Evolutionary conservation across 1,140 invertebrate genomes (phyloP), one percentile per base, ranked within the genome.

Genomic region (Zaprionus lachaisei): DNA sequence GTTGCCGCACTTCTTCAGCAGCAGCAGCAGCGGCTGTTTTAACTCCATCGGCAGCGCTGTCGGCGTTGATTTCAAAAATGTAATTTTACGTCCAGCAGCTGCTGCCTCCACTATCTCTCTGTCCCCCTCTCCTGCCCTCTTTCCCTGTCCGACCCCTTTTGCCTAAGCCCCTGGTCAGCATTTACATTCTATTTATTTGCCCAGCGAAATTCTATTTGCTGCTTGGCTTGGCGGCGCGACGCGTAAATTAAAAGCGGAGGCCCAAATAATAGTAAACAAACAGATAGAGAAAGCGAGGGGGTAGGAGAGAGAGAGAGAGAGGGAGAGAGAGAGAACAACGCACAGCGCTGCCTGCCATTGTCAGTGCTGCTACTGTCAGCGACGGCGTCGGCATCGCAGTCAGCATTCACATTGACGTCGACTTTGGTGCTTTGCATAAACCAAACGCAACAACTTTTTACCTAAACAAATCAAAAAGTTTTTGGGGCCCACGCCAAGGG

Each of bases 171-270:
- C 63, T 38, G 61, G 37, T 63, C 61, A 66, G 70, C 78, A 87
- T 81, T 83, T 70, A 73, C 77, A 87, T 74, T 80, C 56, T 75
- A 89, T 89, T 72, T 89, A 73, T 81, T 78, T 89, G 56, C 56
- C 28, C 51, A 58, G 41, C 63, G 60, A 74, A 85, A 83, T 86
- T 89, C 71, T 87, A 87, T 89, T 89, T 87, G 84, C 83, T 83
- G 83, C 80, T 87, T 89, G 83, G 84, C 84, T 86, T 70, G 64
- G 24, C 58, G 62, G 63, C n/a, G 69, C 61, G 34, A 51, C 72
- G 63, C 66, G 72, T 69, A 82, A 86, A 86, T 86, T 79, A 73
- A 86, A 86, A 89, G 76, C 83, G 67, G 60, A 72, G 73, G 64
- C 62, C 71, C 66, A 74, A 87, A 76, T 65, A 72, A 76, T 87